phyloP scores from a whole-genome alignment of 1,140 invertebrate species.

The Myzus persicae region DNA sequence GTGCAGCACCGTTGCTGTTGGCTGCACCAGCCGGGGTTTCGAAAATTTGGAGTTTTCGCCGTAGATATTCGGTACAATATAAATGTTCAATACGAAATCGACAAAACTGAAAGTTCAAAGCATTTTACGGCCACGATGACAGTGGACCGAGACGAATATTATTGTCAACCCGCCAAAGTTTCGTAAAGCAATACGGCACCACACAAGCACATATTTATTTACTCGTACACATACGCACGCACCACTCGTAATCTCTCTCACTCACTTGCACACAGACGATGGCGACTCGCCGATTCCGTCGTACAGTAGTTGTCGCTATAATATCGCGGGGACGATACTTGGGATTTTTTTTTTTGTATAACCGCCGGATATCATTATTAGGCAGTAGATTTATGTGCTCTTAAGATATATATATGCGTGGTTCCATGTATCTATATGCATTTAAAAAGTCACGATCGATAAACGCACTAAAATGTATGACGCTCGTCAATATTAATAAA shows the following conservation, averaged over 20 bases:
- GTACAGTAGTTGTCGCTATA: not conserved
- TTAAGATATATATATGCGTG: not conserved
- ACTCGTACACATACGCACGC: too few relatives aligned
- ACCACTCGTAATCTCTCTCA: not conserved
- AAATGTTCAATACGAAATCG: not conserved
- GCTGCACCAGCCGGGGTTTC: not conserved
- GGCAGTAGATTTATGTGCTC: not conserved
- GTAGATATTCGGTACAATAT: not conserved
- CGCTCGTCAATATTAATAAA: not conserved
- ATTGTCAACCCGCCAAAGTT: constrained; percentile 27
- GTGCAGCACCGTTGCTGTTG: not conserved
- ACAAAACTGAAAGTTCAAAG: not conserved
- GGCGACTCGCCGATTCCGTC: not conserved
- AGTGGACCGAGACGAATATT: constrained; percentile 22
- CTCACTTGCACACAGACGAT: not conserved
- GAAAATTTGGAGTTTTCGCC: not conserved
- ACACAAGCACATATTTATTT: not conserved
- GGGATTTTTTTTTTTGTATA: not conserved
- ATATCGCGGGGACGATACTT: not conserved
- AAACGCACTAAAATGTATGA: not conserved
- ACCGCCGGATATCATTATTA: not conserved
- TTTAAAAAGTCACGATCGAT: not conserved
- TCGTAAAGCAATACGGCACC: not conserved
- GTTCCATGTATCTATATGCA: not conserved
- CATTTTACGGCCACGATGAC: not conserved